Evolutionary conservation across 2,113 vertebrate species (phyloP).

Genomic region (Urocitellus parryii): DNA sequence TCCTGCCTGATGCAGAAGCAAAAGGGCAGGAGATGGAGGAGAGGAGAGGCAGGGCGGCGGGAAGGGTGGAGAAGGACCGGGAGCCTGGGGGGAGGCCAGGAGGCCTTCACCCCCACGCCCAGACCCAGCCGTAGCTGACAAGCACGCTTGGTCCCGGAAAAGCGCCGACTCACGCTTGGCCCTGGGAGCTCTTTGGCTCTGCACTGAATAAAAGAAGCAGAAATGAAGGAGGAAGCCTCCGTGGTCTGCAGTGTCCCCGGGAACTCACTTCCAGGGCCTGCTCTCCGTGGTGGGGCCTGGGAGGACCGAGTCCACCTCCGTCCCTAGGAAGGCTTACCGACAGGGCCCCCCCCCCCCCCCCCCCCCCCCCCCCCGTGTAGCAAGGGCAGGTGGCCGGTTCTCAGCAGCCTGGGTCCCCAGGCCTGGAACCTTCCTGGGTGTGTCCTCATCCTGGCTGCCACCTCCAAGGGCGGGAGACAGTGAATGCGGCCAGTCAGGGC

Average conservation of each 20-base stretch:
- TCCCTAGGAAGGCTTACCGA: background rate
- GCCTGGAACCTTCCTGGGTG: background rate
- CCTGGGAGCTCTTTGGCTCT: background rate
- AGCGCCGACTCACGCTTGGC: background rate
- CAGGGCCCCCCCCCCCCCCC: too few species aligned
- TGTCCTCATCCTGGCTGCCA: background rate
- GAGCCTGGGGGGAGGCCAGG: background rate
- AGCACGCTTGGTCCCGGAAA: background rate
- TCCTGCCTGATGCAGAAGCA: too few species aligned
- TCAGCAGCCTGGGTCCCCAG: background rate
- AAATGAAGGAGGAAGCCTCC: background rate
- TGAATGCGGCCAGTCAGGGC: background rate
- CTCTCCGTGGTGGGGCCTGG: too few species aligned
- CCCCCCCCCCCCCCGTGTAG: background rate
- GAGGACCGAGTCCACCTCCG: background rate
- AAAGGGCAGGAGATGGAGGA: too few species aligned
- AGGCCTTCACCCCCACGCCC: background rate
- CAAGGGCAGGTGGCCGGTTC: fast-evolving
- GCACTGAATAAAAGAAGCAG: background rate
- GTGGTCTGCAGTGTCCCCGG: background rate
- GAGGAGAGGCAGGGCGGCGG: too few species aligned
- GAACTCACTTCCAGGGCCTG: background rate
- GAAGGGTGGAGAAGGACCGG: background rate
- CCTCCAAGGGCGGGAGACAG: background rate
- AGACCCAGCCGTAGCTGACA: background rate